These are phyloP conservation scores for Odontocolon sp. DNA, from an alignment of 2,888 invertebrate species.

Conservation along the genomic window DNA sequence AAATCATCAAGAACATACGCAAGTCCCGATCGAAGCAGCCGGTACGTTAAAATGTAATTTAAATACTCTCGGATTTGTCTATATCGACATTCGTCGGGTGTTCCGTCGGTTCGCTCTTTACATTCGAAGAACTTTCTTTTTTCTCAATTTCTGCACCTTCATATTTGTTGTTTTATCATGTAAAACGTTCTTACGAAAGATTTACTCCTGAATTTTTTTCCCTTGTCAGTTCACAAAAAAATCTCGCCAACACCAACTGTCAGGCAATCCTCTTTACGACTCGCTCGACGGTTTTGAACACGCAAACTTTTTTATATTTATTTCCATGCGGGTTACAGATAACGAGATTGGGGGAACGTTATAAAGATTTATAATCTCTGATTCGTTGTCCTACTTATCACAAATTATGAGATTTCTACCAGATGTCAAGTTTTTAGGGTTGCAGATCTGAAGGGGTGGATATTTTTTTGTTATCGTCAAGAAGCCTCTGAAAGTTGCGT, in stretches of 20 bases:
- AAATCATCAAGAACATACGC: constrained; percentile 69
- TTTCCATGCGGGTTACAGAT: not conserved
- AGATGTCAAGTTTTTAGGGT: no score
- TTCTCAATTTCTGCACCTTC: not conserved
- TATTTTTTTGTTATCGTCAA: no score
- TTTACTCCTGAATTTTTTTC: constrained; percentile 11
- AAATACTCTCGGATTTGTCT: no score
- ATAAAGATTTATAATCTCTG: not conserved
- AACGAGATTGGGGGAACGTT: not conserved
- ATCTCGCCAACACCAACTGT: constrained; percentile 21
- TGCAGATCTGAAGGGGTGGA: no score
- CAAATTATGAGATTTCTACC: no score
- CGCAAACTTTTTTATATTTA: constrained; percentile 29
- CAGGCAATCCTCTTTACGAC: constrained; percentile 7
- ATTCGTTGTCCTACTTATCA: no score
- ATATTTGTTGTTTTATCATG: not conserved
- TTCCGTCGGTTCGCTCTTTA: no score
- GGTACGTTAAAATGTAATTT: no score
- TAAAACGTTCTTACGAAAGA: not conserved
- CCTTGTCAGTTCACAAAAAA: constrained; percentile 12
- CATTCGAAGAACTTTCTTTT: not conserved
- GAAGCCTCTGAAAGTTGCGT: no score
- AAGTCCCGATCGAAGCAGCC: constrained; percentile 69
- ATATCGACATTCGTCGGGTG: no score
- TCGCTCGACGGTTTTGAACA: not conserved